Percentiles rank a stretch among this genome's conserved stretches.
These are phyloP conservation scores for Metopolophium dirhodum DNA, from an alignment of 1,140 invertebrate genomes.

Conservation along the genomic window DNA sequence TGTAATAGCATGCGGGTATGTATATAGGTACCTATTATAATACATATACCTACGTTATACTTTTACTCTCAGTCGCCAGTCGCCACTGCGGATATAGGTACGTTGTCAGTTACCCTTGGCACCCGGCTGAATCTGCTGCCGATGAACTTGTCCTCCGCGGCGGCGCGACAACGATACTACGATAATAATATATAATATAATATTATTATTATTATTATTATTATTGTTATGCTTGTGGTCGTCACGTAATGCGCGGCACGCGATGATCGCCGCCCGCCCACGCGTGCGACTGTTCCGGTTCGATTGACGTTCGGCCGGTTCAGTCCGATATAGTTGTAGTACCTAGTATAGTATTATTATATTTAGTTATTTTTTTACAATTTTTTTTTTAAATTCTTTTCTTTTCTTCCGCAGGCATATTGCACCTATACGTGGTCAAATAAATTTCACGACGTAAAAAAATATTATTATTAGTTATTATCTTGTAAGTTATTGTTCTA, in stretches of 20 bases:
- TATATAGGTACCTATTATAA: neutral
- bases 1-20: neutral
- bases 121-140: neutral
- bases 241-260: neutral
- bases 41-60: neutral
- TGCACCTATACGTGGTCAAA: neutral
- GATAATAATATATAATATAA: neutral
- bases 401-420: neutral
- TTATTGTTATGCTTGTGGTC: neutral
- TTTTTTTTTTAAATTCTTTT: neutral
- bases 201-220: neutral
- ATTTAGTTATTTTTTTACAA: too few species aligned
- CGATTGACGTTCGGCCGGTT: neutral
- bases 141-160: constrained; percentile 18
- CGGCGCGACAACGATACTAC: neutral
- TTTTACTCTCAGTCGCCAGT: constrained; percentile 19
- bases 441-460: neutral
- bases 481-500: neutral
- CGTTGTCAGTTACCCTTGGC: constrained; percentile 33
- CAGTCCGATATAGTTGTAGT: neutral
- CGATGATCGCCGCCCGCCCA: neutral
- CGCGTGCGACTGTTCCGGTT: constrained; percentile 17
- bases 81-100: neutral
- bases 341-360: neutral
- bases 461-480: neutral